Percentiles rank a stretch among this genome's conserved stretches.
phyloP scores from a whole-genome alignment of 2,113 vertebrate genomes.

The Ictidomys tridecemlineatus region DNA sequence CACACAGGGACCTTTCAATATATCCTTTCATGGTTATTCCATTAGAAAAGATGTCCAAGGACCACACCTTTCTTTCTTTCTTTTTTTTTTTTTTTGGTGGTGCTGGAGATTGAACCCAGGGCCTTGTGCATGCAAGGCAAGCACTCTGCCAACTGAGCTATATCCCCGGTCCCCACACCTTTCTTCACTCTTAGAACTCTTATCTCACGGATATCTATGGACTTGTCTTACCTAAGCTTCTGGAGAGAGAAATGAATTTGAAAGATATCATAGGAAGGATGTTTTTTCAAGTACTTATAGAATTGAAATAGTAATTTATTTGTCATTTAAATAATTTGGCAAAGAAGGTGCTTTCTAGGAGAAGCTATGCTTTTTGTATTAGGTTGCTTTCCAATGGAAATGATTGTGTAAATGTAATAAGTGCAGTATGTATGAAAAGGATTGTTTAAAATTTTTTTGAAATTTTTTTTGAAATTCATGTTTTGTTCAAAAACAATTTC shows the following conservation, averaged over 20 bases:
- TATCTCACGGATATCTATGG: background rate
- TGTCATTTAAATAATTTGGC: slow-evolving; percentile 50
- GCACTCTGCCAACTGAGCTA: too few relatives aligned
- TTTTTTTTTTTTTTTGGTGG: too few relatives aligned
- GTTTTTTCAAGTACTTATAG: slow-evolving; percentile 36
- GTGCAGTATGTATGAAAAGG: background rate
- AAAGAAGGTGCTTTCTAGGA: background rate
- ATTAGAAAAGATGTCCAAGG: slow-evolving; percentile 27
- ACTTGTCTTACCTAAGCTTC: slow-evolving; percentile 1
- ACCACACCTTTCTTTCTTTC: background rate
- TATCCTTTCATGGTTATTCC: slow-evolving; percentile 19
- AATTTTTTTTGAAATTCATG: background rate
- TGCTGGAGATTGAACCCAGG: too few relatives aligned
- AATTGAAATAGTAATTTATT: slow-evolving; percentile 47
- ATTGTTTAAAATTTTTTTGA: background rate
- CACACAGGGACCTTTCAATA: slow-evolving; percentile 17
- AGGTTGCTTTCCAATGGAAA: background rate
- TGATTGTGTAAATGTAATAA: background rate
- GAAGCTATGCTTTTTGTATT: slow-evolving; percentile 15
- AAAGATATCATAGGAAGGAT: background rate
- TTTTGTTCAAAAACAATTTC: slow-evolving; percentile 29
- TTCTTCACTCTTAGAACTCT: background rate
- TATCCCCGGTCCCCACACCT: too few relatives aligned
- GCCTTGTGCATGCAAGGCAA: too few relatives aligned
- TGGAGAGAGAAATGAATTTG: slow-evolving; percentile 15